phyloP scores from a whole-genome alignment of 2,888 invertebrate species.

The Bedellia somnulentella region DNA sequence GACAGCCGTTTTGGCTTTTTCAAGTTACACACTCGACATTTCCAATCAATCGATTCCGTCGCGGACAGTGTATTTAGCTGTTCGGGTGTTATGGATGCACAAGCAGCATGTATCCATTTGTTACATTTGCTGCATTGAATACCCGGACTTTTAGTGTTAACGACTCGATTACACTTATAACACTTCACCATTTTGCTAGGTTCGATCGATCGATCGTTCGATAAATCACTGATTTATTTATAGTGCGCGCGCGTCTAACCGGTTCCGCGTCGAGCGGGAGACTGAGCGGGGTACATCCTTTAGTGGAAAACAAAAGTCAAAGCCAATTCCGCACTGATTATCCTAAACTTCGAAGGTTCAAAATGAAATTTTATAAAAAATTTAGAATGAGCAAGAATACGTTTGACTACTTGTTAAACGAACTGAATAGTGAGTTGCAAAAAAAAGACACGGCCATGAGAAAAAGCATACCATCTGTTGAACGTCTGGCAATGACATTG shows the following conservation, averaged over 20 bases:
- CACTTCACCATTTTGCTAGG: conserved; percentile 5
- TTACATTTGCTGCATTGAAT: conserved; percentile 8
- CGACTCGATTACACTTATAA: conserved; percentile 5
- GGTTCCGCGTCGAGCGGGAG: neutral
- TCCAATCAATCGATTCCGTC: conserved; percentile 9
- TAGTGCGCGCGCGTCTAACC: neutral
- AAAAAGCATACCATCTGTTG: conserved; percentile 11
- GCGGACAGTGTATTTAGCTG: conserved; percentile 4
- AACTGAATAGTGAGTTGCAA: conserved; percentile 10
- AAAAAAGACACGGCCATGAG: conserved; percentile 10
- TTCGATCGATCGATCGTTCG: neutral
- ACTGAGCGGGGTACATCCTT: conserved; percentile 10
- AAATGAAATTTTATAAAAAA: conserved; percentile 5
- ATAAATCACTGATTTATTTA: no score
- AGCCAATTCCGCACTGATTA: conserved; percentile 10
- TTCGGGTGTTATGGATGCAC: conserved; percentile 2
- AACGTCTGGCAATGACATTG: conserved; percentile 11
- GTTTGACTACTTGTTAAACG: conserved; percentile 10
- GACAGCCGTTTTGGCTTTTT: neutral
- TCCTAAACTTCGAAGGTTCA: conserved; percentile 7
- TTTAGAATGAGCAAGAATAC: conserved; percentile 8
- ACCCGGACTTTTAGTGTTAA: conserved; percentile 7
- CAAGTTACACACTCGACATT: conserved; percentile 2
- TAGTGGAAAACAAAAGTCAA: conserved; percentile 11
- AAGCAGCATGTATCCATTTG: conserved; percentile 7